Evolutionary conservation across 2,797 vertebrate species (phyloP), one percentile per base, ranked within the genome.

Genomic region (Pseudochirops cupreus): DNA sequence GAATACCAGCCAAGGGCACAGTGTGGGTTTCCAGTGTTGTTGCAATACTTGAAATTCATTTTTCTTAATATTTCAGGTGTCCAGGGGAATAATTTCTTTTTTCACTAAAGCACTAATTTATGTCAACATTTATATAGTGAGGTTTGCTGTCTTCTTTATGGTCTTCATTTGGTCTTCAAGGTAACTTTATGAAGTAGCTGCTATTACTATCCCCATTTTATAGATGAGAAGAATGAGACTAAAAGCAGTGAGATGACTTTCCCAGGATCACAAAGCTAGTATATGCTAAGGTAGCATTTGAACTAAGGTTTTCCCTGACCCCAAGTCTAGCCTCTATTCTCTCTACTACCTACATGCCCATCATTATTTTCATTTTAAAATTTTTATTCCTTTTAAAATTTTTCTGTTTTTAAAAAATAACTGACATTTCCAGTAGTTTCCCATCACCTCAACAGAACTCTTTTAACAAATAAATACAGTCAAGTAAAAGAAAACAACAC

Each of bases 1-100:
- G 94, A 95, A 67, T 96, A 96, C 96, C 92, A 57, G 91, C 95
- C 10, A 1, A 24, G 39, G 92, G 90, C 93, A 96, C n/a, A 93
- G 50, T 92, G 91, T 46, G 54, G 56, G 53, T 74, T 96, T n/a
- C 52, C 24, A 93, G 14, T 9, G 56, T 67, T 93, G 92, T 56
- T 56, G 74, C 21, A 46, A 6, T 93, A 26, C 9, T 26, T 87
- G 74, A 50, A 87, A 50, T 12, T 87, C 39, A 50, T 87, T 87
- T 87, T 87, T 87, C 74, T 93, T 97, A 90, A 93, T 93, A 92
- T 2, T 74, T 4, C 9, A 82, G 26, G 33, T 53, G 93, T 93
- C 50, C 74, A 92, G 93, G 87, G 67, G 21, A 58, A 53, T 55
- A 46, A 1, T 54, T 46, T 46, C 4, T 54, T 6, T 93, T 50